phyloP scores from a whole-genome alignment of 1,140 invertebrate genomes.

The Dinoponera quadriceps region DNA sequence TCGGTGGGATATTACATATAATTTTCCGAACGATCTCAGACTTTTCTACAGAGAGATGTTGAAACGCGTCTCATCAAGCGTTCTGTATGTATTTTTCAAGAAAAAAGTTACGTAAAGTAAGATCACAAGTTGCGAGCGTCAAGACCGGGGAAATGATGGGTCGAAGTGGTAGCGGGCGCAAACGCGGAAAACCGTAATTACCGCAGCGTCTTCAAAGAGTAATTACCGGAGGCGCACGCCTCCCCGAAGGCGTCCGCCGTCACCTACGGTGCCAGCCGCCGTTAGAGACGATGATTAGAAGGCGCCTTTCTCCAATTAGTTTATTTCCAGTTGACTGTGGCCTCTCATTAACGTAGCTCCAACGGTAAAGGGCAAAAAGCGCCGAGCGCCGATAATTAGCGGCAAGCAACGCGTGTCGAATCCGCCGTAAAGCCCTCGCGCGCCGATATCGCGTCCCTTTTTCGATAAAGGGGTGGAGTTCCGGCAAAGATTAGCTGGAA shows the following conservation, averaged over 20 bases:
- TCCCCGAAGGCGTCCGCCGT: constrained; percentile 43
- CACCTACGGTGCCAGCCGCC: constrained; percentile 64
- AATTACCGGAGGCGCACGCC: constrained; percentile 71
- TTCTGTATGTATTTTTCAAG: too few species aligned
- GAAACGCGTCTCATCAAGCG: too few species aligned
- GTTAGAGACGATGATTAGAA: constrained; percentile 70
- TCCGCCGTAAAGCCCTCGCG: constrained; percentile 32
- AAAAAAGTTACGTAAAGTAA: too few species aligned
- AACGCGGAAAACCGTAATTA: constrained; percentile 70
- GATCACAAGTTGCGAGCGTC: background rate
- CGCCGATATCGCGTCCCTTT: constrained; percentile 33
- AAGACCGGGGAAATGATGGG: constrained; percentile 60
- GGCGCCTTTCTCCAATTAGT: constrained; percentile 77
- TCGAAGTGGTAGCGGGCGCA: constrained; percentile 18
- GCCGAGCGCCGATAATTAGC: constrained; percentile 55
- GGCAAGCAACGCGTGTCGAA: constrained; percentile 65
- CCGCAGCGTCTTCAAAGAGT: constrained; percentile 64
- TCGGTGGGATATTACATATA: too few species aligned
- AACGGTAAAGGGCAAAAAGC: constrained; percentile 57
- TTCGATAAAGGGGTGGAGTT: constrained; percentile 69
- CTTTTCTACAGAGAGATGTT: too few species aligned
- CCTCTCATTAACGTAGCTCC: constrained; percentile 72
- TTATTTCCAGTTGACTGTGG: constrained; percentile 62
- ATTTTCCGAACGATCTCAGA: too few species aligned
- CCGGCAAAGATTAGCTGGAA: constrained; percentile 52